A percentile compares a stretch with the other conserved stretches of the same genome.
Evolutionary conservation across 2,797 vertebrate species (phyloP).

Genomic region (Ctenochaetus hawaiiensis): DNA sequence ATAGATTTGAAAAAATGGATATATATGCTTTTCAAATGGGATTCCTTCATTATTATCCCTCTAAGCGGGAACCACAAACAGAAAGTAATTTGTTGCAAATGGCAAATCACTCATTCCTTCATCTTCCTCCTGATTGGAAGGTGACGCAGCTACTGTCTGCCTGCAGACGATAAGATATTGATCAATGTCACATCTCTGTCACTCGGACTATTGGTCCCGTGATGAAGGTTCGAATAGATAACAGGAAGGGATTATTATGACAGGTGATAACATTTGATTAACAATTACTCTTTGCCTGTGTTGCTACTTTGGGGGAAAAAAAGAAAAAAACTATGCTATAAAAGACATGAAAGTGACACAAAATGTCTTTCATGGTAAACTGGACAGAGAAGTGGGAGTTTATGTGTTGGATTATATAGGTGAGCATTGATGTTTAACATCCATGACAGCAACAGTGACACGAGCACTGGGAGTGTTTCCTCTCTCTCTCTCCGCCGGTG

Average conservation of each 20-base stretch:
- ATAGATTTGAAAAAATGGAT: slow-evolving; percentile 5
- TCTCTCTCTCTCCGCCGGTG: slow-evolving; percentile 29
- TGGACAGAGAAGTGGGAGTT: not conserved
- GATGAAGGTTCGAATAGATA: slow-evolving; percentile 71
- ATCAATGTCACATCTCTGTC: slow-evolving; percentile 70
- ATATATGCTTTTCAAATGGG: slow-evolving; percentile 2
- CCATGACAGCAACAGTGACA: slow-evolving; percentile 48
- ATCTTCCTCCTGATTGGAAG: slow-evolving; percentile 48
- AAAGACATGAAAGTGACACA: slow-evolving; percentile 3
- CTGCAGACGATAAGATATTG: slow-evolving; percentile 74
- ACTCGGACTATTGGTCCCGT: slow-evolving; percentile 60
- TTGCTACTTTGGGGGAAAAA: slow-evolving; percentile 37
- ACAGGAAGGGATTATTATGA: slow-evolving; percentile 73
- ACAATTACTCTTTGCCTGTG: slow-evolving; percentile 55
- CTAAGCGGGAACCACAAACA: slow-evolving; percentile 35
- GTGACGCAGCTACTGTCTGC: slow-evolving; percentile 58
- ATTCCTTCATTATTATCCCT: slow-evolving; percentile 22
- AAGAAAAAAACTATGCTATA: slow-evolving; percentile 54
- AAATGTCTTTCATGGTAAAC: slow-evolving; percentile 6
- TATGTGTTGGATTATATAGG: slow-evolving; percentile 30
- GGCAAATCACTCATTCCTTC: slow-evolving; percentile 46
- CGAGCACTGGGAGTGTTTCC: slow-evolving; percentile 49
- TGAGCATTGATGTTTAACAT: slow-evolving; percentile 36
- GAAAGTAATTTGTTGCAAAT: slow-evolving; percentile 44
- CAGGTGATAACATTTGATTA: slow-evolving; percentile 64